Base-by-base conservation (phyloP, 2,888 invertebrate species). In the Dicyrtomina minuta region DNA sequence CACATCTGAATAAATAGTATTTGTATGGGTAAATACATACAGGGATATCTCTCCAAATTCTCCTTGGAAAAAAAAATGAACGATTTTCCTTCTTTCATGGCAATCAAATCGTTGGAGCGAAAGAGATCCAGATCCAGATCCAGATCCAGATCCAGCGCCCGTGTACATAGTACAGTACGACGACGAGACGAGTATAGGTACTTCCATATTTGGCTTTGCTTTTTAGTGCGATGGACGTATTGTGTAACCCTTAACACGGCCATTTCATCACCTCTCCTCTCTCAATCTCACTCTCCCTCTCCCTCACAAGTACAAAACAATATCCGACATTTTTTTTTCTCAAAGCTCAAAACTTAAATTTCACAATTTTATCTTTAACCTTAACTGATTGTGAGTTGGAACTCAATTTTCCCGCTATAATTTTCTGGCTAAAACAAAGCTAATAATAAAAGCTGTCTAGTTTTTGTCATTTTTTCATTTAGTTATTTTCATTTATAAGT, bases 1-100 rank as follows among this genome's bases (percentile, higher is more conserved):
- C 56, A 20, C 58, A 17, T 58, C 58, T 41, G 41, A 58, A 58
- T 58, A 39, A 39, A 58, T 58, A 20, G n/a, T 26, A 53, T 22
- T 22, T 53, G 8, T 3, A 33, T 8, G 33, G 33, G 33, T 8
- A 41, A 41, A 41, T 13, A 41, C 43, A 41, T 13, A 41, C 43
- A 41, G 8, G 8, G 43, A 41, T 41, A 13, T 41, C 13, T 8
- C 43, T 41, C n/a, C n/a, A n/a, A n/a, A 41, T 12, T 41, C 43
- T 41, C 13, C 43, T 41, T 13, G 22, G 8, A 20, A 5, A 22
- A 13, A 22, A 5, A 24, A 5, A 13, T 13, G 13, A 13, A 22
- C 53, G 13, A 53, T 58, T 22, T 39, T 20, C 39, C 39, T 58
- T 39, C 33, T 58, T 58, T 22, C 58, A 58, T 20, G n/a, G 17